Percentiles rank a stretch among this genome's conserved stretches.
Evolutionary conservation across 2,888 invertebrate genomes (phyloP).

Genomic region (Willowsia nigromaculata): DNA sequence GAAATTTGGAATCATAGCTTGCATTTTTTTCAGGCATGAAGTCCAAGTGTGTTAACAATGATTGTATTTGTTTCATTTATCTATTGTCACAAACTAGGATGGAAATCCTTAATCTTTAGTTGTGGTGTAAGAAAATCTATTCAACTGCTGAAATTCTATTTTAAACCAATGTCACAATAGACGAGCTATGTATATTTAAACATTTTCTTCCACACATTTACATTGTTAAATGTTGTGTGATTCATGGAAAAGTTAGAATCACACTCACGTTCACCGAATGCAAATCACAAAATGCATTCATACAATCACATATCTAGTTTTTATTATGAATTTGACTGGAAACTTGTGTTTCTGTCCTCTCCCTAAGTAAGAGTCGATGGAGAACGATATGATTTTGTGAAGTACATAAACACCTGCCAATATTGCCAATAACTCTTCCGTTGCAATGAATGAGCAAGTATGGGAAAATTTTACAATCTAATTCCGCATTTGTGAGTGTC

Average conservation of each 20-base stretch:
- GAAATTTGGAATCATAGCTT: conserved; percentile 70
- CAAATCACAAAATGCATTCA: neutral
- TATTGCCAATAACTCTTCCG: neutral
- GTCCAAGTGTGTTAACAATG: neutral
- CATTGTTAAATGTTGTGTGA: neutral
- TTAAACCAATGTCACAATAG: no score
- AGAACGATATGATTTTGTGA: no score
- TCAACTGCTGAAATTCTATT: no score
- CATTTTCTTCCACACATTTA: neutral
- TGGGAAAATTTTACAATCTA: neutral
- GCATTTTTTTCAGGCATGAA: conserved; percentile 39
- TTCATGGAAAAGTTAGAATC: neutral
- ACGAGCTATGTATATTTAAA: no score
- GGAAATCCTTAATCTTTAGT: no score
- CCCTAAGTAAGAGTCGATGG: neutral
- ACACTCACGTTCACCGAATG: neutral
- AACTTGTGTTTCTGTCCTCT: neutral
- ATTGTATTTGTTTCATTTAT: neutral
- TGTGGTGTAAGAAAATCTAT: no score
- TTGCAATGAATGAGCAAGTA: neutral
- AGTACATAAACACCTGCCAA: neutral
- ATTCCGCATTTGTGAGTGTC: neutral
- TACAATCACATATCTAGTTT: neutral
- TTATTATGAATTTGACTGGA: neutral
- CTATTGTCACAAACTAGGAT: neutral